Base-by-base conservation (phyloP, 2,888 invertebrate genomes). In the Caenorhabditis sp. region DNA sequence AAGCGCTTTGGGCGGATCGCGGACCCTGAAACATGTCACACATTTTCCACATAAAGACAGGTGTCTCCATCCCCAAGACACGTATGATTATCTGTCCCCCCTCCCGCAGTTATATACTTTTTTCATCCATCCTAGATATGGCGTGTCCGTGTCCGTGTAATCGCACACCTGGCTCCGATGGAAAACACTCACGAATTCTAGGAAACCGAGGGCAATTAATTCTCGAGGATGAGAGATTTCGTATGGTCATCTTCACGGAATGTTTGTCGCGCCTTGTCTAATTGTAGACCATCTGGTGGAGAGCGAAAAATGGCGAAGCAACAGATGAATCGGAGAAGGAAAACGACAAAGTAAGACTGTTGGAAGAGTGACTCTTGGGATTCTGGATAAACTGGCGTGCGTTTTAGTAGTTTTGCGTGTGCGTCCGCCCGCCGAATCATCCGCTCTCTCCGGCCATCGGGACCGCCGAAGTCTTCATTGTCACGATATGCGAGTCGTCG, bases 1-100 rank as follows among this genome's bases (percentile, higher is more conserved):
- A 9, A 74, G 68, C 26, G 82, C 78, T 52, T 86, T 87, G n/a
- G 83, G 73, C 32, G 83, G 82, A 66, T 87, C 87, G 9, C 87
- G 83, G 15, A 87, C 85, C 63, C 87, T 87, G 79, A 65, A 87
- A 78, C 39, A 39, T 17, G 20, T 43, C n/a, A 7, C 11, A 11
- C 15, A 41, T 15, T 43, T 17, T 15, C 9, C 53, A 43, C 41
- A 27, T 7, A 7, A 35, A 35, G 35, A 52, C 32, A 13, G 35
- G 66, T 58, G 43, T 48, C 41, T n/a, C 20, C 17, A 4, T 30
- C 43, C 17, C 30, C 66, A 13, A 35, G 46, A 53, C 59, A 55
- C 50, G 35, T 62, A 62, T 61, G 50, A 52, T 71, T 68, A 52
- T 13, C 13, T 27, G 17, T 22, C 37, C 58, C 20, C 15, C 11